Conservation (phyloP, 2,888 invertebrate species). For the Melanchra persicariae region DNA sequence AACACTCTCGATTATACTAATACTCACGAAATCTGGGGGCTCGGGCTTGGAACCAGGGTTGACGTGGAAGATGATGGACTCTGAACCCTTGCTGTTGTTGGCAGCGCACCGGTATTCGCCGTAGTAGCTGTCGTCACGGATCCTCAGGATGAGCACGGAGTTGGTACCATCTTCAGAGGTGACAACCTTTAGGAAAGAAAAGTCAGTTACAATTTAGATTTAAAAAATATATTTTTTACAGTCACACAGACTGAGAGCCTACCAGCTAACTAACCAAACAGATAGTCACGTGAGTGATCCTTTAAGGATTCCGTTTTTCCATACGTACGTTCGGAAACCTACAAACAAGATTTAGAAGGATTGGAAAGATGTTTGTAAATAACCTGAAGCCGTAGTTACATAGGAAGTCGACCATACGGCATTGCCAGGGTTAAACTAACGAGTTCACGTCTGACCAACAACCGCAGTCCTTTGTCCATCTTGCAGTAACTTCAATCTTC, state of each 20-base stretch:
- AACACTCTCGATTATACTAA: background rate
- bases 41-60: slow-evolving; percentile 80
- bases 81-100: slow-evolving; percentile 78
- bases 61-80: slow-evolving; percentile 83
- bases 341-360: too few species aligned
- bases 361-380: too few species aligned
- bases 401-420: background rate
- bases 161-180: slow-evolving; percentile 77
- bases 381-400: background rate
- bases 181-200: slow-evolving; percentile 69
- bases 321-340: too few species aligned
- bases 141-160: slow-evolving; percentile 80
- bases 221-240: background rate
- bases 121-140: slow-evolving; percentile 75
- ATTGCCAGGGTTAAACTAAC: background rate
- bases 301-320: too few species aligned
- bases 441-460: background rate
- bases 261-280: too few species aligned
- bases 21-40: slow-evolving; percentile 83
- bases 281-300: too few species aligned
- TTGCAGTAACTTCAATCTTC: background rate
- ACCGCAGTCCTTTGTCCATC: background rate
- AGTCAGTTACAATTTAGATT: too few species aligned
- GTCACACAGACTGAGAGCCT: too few species aligned
- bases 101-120: slow-evolving; percentile 85